Percentiles rank a stretch among this genome's conserved stretches.
Conservation (phyloP, 2,113 vertebrate species). For the Ceyx melanurus region DNA sequence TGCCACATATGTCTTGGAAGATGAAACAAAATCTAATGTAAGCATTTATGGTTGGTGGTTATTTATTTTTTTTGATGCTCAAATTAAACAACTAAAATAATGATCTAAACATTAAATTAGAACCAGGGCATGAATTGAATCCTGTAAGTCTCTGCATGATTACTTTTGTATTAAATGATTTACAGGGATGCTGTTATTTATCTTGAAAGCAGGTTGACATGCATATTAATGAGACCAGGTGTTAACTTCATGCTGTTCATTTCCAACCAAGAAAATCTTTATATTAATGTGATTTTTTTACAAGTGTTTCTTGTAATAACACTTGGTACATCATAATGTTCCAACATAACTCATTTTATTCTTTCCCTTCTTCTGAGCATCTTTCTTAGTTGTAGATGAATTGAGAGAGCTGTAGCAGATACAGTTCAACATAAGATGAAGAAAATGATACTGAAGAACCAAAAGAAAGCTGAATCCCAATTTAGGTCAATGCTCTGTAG, state of each 20-base stretch:
- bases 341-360: not conserved
- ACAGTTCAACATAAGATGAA: not conserved
- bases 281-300: conserved; percentile 62
- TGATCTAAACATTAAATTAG: conserved; percentile 78
- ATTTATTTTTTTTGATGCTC: conserved; percentile 56
- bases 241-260: conserved; percentile 75
- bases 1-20: conserved; percentile 4
- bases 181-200: conserved; percentile 77
- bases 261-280: conserved; percentile 69
- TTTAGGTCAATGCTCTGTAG: not conserved
- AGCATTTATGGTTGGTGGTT: conserved; percentile 35
- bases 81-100: conserved; percentile 64
- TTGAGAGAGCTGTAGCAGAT: not conserved
- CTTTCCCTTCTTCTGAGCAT: not conserved
- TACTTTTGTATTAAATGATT: conserved; percentile 80
- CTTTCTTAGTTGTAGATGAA: not conserved
- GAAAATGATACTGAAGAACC: not conserved
- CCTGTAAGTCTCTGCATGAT: conserved; percentile 67
- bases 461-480: not conserved
- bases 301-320: conserved; percentile 67
- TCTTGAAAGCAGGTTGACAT: conserved; percentile 78
- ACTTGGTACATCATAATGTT: not conserved
- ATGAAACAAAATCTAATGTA: conserved; percentile 27
- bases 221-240: conserved; percentile 82
- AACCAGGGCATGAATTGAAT: conserved; percentile 72